phyloP scores from a whole-genome alignment of 2,888 invertebrate genomes.

The Petrolisthes cinctipes region DNA sequence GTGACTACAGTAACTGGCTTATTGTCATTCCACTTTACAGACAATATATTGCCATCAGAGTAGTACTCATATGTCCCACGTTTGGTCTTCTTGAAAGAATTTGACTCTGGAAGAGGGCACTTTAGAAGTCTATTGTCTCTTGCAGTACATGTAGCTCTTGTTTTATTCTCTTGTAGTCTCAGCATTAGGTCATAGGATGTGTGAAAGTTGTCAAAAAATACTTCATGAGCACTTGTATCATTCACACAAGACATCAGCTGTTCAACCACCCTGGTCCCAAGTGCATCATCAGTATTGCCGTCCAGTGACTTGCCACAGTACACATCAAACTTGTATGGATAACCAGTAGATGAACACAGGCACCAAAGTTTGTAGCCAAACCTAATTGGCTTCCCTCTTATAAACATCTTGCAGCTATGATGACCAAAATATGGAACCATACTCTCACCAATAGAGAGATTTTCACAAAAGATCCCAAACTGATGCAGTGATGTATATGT shows the following conservation, averaged over 20 bases:
- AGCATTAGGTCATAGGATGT: slow-evolving; percentile 1
- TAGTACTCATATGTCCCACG: no score
- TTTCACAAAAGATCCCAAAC: slow-evolving; percentile 8
- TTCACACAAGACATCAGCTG: slow-evolving; percentile 19
- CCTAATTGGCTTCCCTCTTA: not conserved
- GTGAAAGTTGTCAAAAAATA: slow-evolving; percentile 12
- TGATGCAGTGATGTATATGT: not conserved
- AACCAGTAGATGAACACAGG: slow-evolving; percentile 12
- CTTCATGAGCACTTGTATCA: slow-evolving; percentile 19
- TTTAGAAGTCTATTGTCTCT: no score
- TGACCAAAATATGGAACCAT: slow-evolving; percentile 22
- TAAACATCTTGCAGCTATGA: slow-evolving; percentile 9
- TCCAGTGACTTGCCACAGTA: slow-evolving; percentile 22
- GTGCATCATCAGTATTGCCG: slow-evolving; percentile 11
- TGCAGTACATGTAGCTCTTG: slow-evolving; percentile 8
- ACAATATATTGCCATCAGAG: no score
- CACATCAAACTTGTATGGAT: slow-evolving; percentile 22
- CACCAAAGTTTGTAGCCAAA: slow-evolving; percentile 21
- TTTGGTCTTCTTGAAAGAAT: no score
- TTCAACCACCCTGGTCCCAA: slow-evolving; percentile 24
- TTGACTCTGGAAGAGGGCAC: no score
- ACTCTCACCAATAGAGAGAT: slow-evolving; percentile 15
- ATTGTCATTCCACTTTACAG: no score
- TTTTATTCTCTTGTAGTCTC: slow-evolving; percentile 5
- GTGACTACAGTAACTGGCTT: no score